A percentile compares a stretch with the other conserved stretches of the same genome.
These are phyloP conservation scores for Phocoena sinus DNA, from an alignment of 2,113 vertebrate genomes.

Conservation along the genomic window DNA sequence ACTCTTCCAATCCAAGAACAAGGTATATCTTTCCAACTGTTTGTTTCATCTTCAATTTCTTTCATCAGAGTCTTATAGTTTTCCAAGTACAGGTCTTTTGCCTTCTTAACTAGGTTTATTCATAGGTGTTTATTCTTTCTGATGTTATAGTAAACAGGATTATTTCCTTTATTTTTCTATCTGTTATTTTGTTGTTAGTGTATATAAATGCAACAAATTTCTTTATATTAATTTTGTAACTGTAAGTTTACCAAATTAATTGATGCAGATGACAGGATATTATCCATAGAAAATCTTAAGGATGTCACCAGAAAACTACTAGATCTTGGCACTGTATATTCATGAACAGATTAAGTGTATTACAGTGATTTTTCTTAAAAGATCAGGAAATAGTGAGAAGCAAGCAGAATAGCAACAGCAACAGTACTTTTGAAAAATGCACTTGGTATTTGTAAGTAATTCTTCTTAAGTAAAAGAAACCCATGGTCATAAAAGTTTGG, in stretches of 20 bases:
- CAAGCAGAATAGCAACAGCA: not conserved
- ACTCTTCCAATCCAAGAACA: not conserved
- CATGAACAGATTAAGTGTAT: not conserved
- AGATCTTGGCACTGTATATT: not conserved
- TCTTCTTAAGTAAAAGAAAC: not conserved
- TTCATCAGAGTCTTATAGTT: not conserved
- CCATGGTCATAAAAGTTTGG: not conserved
- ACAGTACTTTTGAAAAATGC: not conserved
- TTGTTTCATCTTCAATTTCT: not conserved
- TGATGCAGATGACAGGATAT: not conserved
- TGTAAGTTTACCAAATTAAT: not conserved
- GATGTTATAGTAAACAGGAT: not conserved
- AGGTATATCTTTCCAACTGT: not conserved
- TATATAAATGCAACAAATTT: not conserved
- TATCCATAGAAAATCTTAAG: not conserved
- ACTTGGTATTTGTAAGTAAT: not conserved
- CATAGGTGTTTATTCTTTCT: not conserved
- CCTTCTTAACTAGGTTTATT: not conserved
- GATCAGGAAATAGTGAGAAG: not conserved
- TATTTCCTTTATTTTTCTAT: not conserved
- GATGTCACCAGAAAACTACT: not conserved
- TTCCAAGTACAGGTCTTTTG: not conserved
- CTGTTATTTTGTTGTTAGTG: not conserved
- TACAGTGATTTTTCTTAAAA: not conserved
- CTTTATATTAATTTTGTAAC: not conserved